Evolutionary conservation across 2,888 invertebrate genomes (phyloP), one percentile per base, ranked within the genome.

Genomic region (Priapulus caudatus): DNA sequence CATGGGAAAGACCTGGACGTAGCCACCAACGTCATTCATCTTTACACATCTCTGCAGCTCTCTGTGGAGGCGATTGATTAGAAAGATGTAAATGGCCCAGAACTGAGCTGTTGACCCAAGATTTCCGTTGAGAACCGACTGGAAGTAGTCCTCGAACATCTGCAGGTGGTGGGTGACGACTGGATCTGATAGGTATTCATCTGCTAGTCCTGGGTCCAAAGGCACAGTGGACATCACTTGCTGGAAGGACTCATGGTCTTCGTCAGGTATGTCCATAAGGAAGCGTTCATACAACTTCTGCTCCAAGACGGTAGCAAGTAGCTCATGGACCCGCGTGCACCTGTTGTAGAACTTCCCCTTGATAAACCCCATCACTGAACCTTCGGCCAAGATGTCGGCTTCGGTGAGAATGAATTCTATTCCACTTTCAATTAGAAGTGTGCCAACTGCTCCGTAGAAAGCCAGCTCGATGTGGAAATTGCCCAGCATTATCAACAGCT

Each of bases 391-490:
- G 15, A 54, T 48, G 5, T 22, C 55, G 23, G 53, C 23, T 50
- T 55, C 55, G 15, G 47, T 22, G 16, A 55, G 44, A 4, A 55
- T 3, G 44, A 19, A 54, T 47, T 55, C 50, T 16, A 48, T 48
- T 1, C 53, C 55, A 21, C 43, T 3, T 2, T 54, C 52, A 48
- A 24, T 33, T 4, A 55, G 50, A 1, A 43, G 20, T 10, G 55
- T 54, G 10, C 53, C 55, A 4, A 55, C 44, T 18, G 55, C 55
- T 2, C 50, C 47, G 46, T 24, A 55, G 33, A 54, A 54, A 20
- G 52, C 52, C 16, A 50, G 43, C 23, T 54, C 53, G 18, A 54
- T 4, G 33, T 54, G 54, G 22, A 54, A 54, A 44, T 54, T 54
- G 10, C 47, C 54, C 16, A 54, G 45, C 47, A 54, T 23, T 3